Evolutionary conservation across 2,797 vertebrate genomes (phyloP), one percentile per base, ranked within the genome.

Genomic region (Oreonectes daqikongensis): DNA sequence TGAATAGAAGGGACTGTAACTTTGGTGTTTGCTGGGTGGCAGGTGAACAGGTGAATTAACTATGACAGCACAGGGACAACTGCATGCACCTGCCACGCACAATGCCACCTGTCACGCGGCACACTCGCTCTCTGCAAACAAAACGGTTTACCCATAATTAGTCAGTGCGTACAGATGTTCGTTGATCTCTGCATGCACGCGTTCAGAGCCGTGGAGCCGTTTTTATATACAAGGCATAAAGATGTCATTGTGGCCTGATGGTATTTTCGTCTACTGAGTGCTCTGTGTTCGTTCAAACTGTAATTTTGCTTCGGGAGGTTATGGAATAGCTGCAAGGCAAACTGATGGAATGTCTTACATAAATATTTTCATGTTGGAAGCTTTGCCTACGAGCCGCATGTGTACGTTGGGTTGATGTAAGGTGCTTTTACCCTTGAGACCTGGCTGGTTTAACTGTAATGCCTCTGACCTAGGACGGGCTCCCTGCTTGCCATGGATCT

Each of bases 1-100:
- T 72, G 30, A 67, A 67, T 69, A 46, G 63, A 57, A 50, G 59
- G 69, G 69, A 59, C 53, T 68, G 80, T 79, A 75, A 59, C 70
- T 42, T 69, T 78, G 57, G 59, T 84, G 85, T 84, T 79, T 72
- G 72, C 69, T 53, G 53, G 72, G 66, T 18, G 82, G 75, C 83
- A 88, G 87, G 84, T 84, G 85, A 83, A 84, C 87, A 90, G 90
- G 89, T 90, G 88, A 88, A 80, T 80, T 69, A 71, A 77, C 70
- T 73, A 66, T 79, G 84, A 90, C 85, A 85, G 88, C 18, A 86
- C 20, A 17, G 81, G 83, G 82, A 83, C 83, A 84, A 85, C 83
- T 63, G 81, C 78, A 61, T 86, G 86, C 90, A 92, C 92, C 92
- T 93, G 92, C 87, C 87, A 83, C 78, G 53, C 80, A 63, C 84